phyloP scores from a whole-genome alignment of 1,140 invertebrate genomes.

The Lepidurus couesii region DNA sequence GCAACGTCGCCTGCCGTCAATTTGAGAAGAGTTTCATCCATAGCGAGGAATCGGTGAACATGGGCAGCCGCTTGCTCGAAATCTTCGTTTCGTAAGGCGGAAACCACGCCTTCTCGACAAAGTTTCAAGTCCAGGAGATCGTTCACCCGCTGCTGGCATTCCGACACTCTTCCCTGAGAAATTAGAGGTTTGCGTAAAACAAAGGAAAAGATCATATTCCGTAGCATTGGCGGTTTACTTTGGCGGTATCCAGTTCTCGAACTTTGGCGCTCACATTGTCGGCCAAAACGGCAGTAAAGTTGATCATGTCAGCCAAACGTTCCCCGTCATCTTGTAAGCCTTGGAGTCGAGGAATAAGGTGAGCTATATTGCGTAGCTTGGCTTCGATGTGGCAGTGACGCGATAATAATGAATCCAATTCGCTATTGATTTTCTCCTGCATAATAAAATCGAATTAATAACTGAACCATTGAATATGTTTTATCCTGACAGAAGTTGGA shows the following conservation, averaged over 20 bases:
- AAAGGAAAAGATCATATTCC: not conserved
- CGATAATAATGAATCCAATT: slow-evolving; percentile 55
- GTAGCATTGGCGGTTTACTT: slow-evolving; percentile 56
- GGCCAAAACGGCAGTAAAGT: slow-evolving; percentile 80
- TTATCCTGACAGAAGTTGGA: not conserved
- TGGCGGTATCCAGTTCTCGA: slow-evolving; percentile 82
- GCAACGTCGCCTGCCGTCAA: slow-evolving; percentile 43
- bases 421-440: slow-evolving; percentile 53
- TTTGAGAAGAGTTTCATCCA: slow-evolving; percentile 67
- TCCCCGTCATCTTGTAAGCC: slow-evolving; percentile 63
- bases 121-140: slow-evolving; percentile 93
- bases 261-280: slow-evolving; percentile 96
- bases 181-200: slow-evolving; percentile 29
- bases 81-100: slow-evolving; percentile 83
- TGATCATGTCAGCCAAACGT: slow-evolving; percentile 72
- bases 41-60: slow-evolving; percentile 87
- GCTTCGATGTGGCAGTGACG: slow-evolving; percentile 58
- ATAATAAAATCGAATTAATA: slow-evolving; percentile 37
- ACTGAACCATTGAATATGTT: not conserved
- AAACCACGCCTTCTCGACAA: slow-evolving; percentile 90
- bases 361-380: slow-evolving; percentile 57
- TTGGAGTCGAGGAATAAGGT: slow-evolving; percentile 62
- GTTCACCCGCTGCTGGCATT: slow-evolving; percentile 89
- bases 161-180: slow-evolving; percentile 76
- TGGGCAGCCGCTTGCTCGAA: slow-evolving; percentile 91